Evolutionary conservation across 2,888 invertebrate species (phyloP), one percentile per base, ranked within the genome.

Genomic region (Caenorhabditis parvicauda): DNA sequence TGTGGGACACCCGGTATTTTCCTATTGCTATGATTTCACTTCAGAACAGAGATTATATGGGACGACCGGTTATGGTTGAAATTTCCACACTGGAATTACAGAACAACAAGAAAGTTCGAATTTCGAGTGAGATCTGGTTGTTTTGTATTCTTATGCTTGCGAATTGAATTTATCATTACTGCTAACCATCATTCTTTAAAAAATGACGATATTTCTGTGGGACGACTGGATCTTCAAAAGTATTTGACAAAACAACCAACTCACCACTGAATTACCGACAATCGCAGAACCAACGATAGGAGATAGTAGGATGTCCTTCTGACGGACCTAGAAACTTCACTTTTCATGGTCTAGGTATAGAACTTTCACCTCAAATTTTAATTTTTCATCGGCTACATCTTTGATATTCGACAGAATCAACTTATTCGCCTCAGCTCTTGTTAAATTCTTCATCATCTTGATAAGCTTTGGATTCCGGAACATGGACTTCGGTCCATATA

Each of bases 401-500:
- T 24, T 42, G 12, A 74, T 65, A 2, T 54, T 53, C 17, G 29
- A 29, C 28, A 59, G 55, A 25, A 72, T 69, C 9, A 37, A 12
- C 37, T 44, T 32, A 28, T 58, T 39, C n/a, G 58, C 45, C 35
- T 59, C 49, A 3, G 39, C 43, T 14, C 28, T 28, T 6, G 65
- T 55, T 43, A 67, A 44, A 42, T 54, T 70, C 22, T 56, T 52
- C 24, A 49, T 47, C 7, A 32, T 45, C 17, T 39, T 22, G 47
- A 73, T 38, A 2, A 65, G 41, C 21, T 59, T 52, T 1, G 61
- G 41, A 58, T 71, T 67, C 55, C 61, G 45, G 55, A 63, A 70
- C 14, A 70, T 68, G 2, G 76, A 76, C 24, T 53, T 39, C 2
- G 49, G 56, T 0, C 77, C 77, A 47, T 77, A 77, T 29, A 77